phyloP scores from a whole-genome alignment of 2,113 vertebrate species.

The Rostratula benghalensis region DNA sequence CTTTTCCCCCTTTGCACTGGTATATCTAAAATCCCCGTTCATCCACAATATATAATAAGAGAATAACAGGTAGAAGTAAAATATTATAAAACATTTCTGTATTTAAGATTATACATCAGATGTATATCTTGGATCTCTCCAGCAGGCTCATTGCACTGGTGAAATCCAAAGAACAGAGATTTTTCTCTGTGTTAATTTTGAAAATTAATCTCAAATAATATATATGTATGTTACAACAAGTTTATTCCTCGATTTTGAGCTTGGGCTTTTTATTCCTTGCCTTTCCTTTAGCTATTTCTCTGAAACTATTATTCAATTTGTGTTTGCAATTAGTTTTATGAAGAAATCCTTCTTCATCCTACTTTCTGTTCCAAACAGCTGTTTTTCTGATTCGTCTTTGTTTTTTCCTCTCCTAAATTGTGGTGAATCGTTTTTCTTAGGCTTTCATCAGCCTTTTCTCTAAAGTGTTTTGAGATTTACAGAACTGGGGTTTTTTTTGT shows the following conservation, averaged over 20 bases:
- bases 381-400: not conserved
- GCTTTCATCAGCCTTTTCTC: not conserved
- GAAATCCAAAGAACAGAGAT: not conserved
- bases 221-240: not conserved
- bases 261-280: too few species aligned
- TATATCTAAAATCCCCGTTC: not conserved
- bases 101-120: not conserved
- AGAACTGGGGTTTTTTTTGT: not conserved
- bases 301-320: not conserved
- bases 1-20: not conserved
- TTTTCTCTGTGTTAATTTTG: not conserved
- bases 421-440: not conserved
- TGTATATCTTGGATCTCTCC: not conserved
- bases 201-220: not conserved
- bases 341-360: not conserved
- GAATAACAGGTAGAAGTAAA: not conserved
- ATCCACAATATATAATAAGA: not conserved
- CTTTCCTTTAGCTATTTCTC: not conserved
- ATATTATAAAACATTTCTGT: not conserved
- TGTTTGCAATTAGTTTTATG: not conserved
- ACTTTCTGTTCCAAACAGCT: not conserved
- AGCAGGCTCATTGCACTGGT: not conserved
- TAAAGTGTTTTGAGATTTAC: not conserved
- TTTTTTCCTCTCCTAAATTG: not conserved
- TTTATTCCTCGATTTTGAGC: not conserved